Evolutionary conservation across 1,140 invertebrate species (phyloP).

Genomic region (Gryon sp.): DNA sequence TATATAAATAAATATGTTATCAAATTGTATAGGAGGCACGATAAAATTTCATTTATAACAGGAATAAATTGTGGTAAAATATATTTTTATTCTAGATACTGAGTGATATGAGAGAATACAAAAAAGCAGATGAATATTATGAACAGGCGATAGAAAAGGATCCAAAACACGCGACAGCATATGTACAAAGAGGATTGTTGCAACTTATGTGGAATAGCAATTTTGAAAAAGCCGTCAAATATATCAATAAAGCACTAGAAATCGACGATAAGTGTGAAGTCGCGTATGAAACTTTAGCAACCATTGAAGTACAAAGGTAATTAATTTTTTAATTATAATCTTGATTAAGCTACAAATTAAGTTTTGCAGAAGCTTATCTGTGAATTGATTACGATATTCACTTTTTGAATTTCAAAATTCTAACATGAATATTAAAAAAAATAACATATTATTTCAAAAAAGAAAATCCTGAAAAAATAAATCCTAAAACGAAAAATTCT

Average conservation of each 20-base stretch:
- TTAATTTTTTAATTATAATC: slow-evolving; percentile 43
- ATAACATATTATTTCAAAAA: no score
- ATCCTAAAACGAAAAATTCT: no score
- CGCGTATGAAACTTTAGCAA: slow-evolving; percentile 96
- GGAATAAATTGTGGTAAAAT: no score
- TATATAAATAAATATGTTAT: no score
- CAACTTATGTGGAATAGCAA: slow-evolving; percentile 90
- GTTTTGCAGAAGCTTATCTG: no score
- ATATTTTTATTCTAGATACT: slow-evolving; percentile 83
- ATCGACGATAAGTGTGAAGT: slow-evolving; percentile 95
- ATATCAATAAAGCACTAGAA: slow-evolving; percentile 90
- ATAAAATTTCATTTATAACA: background rate
- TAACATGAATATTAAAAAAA: no score
- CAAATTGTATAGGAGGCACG: no score
- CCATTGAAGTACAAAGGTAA: slow-evolving; percentile 95
- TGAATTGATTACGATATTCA: no score
- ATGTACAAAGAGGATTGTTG: slow-evolving; percentile 93
- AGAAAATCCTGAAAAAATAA: no score
- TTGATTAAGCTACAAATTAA: no score
- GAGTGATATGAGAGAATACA: slow-evolving; percentile 89
- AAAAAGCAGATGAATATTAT: slow-evolving; percentile 90
- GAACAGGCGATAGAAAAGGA: slow-evolving; percentile 89
- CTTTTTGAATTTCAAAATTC: no score
- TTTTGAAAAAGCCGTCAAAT: slow-evolving; percentile 87
- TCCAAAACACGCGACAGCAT: slow-evolving; percentile 90